phyloP scores from a whole-genome alignment of 2,888 invertebrate genomes.

The Danaus chrysippus region DNA sequence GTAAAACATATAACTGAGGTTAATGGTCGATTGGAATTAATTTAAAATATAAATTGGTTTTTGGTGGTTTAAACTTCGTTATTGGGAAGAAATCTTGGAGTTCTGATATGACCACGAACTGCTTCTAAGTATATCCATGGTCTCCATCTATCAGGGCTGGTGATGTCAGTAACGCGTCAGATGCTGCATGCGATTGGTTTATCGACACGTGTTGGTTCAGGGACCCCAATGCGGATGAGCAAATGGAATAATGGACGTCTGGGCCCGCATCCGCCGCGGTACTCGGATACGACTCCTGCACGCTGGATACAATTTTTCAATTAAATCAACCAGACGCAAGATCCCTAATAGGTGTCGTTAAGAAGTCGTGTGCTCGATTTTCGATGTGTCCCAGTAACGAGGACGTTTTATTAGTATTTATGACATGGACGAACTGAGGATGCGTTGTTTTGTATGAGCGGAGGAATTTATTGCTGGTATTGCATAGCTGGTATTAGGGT shows the following conservation, averaged over 20 bases:
- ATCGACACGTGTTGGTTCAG: conserved; percentile 64
- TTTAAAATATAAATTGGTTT: conserved; percentile 52
- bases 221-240: conserved; percentile 75
- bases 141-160: neutral
- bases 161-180: conserved; percentile 24
- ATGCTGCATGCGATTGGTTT: conserved; percentile 52
- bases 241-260: conserved; percentile 78
- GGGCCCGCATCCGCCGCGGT: conserved; percentile 77
- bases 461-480: conserved; percentile 55
- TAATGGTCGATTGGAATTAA: conserved; percentile 67
- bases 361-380: conserved; percentile 78
- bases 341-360: conserved; percentile 79
- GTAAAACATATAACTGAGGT: conserved; percentile 65
- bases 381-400: conserved; percentile 75
- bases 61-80: conserved; percentile 49
- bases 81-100: conserved; percentile 52
- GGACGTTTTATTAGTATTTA: conserved; percentile 77
- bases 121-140: neutral
- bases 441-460: neutral
- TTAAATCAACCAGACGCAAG: conserved; percentile 77
- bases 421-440: conserved; percentile 64
- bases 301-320: conserved; percentile 79
- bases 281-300: conserved; percentile 76
- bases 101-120: no score
- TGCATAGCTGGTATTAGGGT: conserved; percentile 37